Conservation (phyloP, 2,113 vertebrate genomes). For the Pogona vitticeps region DNA sequence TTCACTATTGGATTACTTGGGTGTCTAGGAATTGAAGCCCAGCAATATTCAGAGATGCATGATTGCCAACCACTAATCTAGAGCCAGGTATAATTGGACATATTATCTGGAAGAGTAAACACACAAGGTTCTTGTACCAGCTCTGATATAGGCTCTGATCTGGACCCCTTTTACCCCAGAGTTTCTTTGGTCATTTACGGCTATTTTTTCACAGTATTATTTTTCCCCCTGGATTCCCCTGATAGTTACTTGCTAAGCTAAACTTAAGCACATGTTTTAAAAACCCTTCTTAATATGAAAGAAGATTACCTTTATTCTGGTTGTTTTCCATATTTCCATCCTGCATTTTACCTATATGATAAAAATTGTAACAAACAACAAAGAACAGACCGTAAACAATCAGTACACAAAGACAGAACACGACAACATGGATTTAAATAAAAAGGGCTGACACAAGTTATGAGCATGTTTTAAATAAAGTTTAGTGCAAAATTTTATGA, state of each 20-base stretch:
- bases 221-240: slow-evolving; percentile 15
- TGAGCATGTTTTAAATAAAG: slow-evolving; percentile 35
- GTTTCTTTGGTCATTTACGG: background rate
- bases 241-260: slow-evolving; percentile 19
- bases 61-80: no score
- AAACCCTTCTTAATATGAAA: slow-evolving; percentile 66
- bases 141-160: no score
- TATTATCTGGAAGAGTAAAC: background rate
- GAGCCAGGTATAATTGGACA: background rate
- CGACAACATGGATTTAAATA: slow-evolving; percentile 73
- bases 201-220: background rate
- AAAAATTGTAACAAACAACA: slow-evolving; percentile 96
- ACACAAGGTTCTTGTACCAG: background rate
- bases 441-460: slow-evolving; percentile 75
- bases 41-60: no score
- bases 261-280: slow-evolving; percentile 42
- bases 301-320: slow-evolving; percentile 99
- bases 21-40: no score
- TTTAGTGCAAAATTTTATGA: slow-evolving; percentile 24
- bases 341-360: slow-evolving; percentile 99
- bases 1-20: no score
- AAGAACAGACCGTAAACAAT: slow-evolving; percentile 87
- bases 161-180: background rate
- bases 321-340: slow-evolving; percentile 99
- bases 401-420: slow-evolving; percentile 79